Evolutionary conservation across 1,140 invertebrate genomes (phyloP).

Genomic region (Zaprionus gabonicus): DNA sequence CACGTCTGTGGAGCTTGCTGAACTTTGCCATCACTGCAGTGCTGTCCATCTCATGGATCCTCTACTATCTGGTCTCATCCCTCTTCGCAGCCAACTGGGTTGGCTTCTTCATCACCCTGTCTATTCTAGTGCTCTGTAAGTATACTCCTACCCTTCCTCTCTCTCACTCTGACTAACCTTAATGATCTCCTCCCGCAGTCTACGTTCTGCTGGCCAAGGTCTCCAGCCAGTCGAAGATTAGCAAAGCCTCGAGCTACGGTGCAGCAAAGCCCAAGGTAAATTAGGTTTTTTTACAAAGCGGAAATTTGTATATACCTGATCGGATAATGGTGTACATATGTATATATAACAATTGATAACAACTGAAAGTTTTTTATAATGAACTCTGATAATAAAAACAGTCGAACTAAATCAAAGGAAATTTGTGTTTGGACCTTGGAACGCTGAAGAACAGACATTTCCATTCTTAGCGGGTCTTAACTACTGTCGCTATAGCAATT

Average conservation of each 20-base stretch:
- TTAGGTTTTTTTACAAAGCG: slow-evolving; percentile 12
- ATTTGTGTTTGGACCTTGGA: slow-evolving; percentile 14
- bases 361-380: slow-evolving; percentile 3
- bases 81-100: slow-evolving; percentile 89
- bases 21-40: slow-evolving; percentile 89
- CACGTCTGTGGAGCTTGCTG: slow-evolving; percentile 88
- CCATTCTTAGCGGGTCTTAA: not conserved
- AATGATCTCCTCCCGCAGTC: slow-evolving; percentile 86
- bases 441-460: not conserved
- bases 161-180: not conserved
- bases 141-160: slow-evolving; percentile 63
- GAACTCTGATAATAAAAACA: slow-evolving; percentile 16
- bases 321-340: slow-evolving; percentile 11
- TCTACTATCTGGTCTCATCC: slow-evolving; percentile 89
- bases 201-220: slow-evolving; percentile 90
- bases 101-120: slow-evolving; percentile 88
- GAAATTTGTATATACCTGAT: slow-evolving; percentile 9
- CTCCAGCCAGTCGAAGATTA: slow-evolving; percentile 93
- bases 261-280: slow-evolving; percentile 56
- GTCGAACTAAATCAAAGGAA: not conserved
- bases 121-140: slow-evolving; percentile 90
- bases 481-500: slow-evolving; percentile 14
- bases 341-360: slow-evolving; percentile 2
- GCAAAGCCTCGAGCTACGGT: slow-evolving; percentile 91
- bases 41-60: slow-evolving; percentile 88